Conservation (phyloP, 2,888 invertebrate genomes). For the Pristionchus fissidentatus region DNA sequence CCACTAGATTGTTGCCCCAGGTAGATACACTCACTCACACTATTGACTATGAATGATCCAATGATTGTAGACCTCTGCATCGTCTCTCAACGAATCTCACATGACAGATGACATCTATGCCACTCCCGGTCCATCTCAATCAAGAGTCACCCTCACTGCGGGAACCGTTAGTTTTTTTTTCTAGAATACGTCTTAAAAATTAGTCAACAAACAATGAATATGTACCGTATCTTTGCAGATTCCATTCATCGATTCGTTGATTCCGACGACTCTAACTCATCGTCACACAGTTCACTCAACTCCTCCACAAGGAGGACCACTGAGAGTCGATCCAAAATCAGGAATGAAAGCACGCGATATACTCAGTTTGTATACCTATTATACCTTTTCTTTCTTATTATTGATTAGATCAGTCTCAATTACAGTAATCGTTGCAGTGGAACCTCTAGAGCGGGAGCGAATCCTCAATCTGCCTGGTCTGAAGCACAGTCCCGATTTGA, state of each 20-base stretch:
- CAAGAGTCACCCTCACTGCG: neutral
- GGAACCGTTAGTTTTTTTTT: neutral
- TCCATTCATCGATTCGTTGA: slow-evolving; percentile 11
- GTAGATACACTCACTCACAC: neutral
- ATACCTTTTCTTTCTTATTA: neutral
- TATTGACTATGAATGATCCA: neutral
- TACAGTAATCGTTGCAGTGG: slow-evolving; percentile 32
- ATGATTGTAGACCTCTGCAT: neutral
- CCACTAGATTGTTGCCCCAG: slow-evolving; percentile 9
- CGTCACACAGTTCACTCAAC: slow-evolving; percentile 22
- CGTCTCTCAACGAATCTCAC: neutral
- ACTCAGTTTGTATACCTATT: slow-evolving; percentile 11
- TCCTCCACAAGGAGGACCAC: slow-evolving; percentile 36
- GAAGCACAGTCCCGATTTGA: slow-evolving; percentile 31
- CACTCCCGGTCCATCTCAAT: neutral
- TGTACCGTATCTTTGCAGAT: no score
- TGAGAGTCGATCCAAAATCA: slow-evolving; percentile 35
- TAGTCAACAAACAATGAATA: no score
- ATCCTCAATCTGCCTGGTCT: slow-evolving; percentile 42
- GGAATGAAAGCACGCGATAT: slow-evolving; percentile 44
- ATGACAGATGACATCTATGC: slow-evolving; percentile 4
- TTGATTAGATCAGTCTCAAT: neutral
- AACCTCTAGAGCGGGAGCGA: neutral
- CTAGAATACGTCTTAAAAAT: neutral
- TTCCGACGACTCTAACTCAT: slow-evolving; percentile 13